phyloP scores from a whole-genome alignment of 1,140 invertebrate species.

The Ditylenchus dipsaci region DNA sequence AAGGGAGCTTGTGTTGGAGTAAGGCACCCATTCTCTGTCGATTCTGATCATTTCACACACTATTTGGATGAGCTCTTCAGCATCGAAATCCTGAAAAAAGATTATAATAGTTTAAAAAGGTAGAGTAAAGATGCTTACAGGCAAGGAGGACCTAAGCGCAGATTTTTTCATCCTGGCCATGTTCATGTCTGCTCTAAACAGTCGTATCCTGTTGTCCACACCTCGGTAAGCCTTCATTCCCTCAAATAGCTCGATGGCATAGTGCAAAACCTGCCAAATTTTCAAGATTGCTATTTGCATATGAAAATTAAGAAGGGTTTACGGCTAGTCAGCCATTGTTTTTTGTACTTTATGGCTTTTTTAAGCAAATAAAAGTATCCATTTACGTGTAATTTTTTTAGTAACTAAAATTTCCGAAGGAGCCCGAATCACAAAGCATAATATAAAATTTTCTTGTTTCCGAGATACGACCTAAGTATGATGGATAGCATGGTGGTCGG shows the following conservation, averaged over 20 bases:
- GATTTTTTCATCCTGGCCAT: slow-evolving; percentile 85
- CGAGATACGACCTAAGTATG: too few relatives aligned
- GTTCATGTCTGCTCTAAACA: slow-evolving; percentile 92
- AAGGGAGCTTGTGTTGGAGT: slow-evolving; percentile 74
- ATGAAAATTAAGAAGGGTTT: too few relatives aligned
- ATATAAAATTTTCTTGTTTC: too few relatives aligned
- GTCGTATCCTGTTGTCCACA: slow-evolving; percentile 80
- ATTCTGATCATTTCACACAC: slow-evolving; percentile 79
- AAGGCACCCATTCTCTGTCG: slow-evolving; percentile 91
- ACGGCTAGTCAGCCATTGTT: too few relatives aligned
- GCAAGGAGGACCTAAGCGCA: slow-evolving; percentile 77
- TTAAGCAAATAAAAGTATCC: too few relatives aligned
- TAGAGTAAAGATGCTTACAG: slow-evolving; percentile 57
- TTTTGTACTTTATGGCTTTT: too few relatives aligned
- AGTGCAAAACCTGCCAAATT: slow-evolving; percentile 49
- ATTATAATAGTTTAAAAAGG: background rate
- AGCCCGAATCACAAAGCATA: too few relatives aligned
- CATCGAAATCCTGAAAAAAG: slow-evolving; percentile 71
- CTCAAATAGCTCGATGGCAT: slow-evolving; percentile 80
- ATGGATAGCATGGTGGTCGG: too few relatives aligned
- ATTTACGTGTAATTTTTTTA: too few relatives aligned
- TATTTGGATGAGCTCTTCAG: slow-evolving; percentile 78
- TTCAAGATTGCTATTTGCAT: too few relatives aligned
- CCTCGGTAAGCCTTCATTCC: slow-evolving; percentile 95
- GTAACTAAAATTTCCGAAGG: too few relatives aligned